Percentiles rank a stretch among this genome's conserved stretches.
These are phyloP conservation scores for Neosilurus mollespiculum DNA, from an alignment of 2,797 vertebrate species.

Conservation along the genomic window DNA sequence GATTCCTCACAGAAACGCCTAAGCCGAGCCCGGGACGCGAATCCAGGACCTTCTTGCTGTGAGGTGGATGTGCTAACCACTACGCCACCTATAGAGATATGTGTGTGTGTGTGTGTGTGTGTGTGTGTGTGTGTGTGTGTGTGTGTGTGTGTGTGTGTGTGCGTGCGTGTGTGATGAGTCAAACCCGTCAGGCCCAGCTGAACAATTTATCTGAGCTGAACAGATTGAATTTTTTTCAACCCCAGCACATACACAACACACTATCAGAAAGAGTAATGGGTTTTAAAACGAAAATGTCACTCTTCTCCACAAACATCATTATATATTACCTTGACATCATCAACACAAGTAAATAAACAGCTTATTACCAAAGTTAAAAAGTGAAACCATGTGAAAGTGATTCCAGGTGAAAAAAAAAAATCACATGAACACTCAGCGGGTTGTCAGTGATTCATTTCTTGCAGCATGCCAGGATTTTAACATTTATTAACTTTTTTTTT, in stretches of 20 bases:
- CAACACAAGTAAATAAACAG: neutral
- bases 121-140: too few relatives aligned
- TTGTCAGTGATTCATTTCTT: constrained; percentile 55
- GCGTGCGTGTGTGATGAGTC: neutral
- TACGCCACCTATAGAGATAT: too few relatives aligned
- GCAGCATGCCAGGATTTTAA: constrained; percentile 55
- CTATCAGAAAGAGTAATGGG: constrained; percentile 10
- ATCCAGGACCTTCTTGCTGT: too few relatives aligned
- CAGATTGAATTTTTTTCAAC: constrained; percentile 7
- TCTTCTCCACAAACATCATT: constrained; percentile 6
- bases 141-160: too few relatives aligned
- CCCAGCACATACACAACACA: neutral
- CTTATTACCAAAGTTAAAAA: neutral
- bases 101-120: too few relatives aligned
- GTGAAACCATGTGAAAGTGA: too few relatives aligned
- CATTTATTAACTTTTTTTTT: constrained; percentile 48
- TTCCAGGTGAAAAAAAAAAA: neutral
- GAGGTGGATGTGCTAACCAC: too few relatives aligned
- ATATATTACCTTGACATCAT: constrained; percentile 11
- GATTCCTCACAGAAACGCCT: too few relatives aligned
- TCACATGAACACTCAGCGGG: constrained; percentile 2
- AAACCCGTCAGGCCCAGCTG: neutral
- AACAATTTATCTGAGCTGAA: neutral
- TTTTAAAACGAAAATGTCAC: constrained; percentile 16
- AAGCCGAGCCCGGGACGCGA: too few relatives aligned